Evolutionary conservation across 92 coral and sea anemone genomes (phyloP), one percentile per base, ranked within the genome.

Genomic region (Zoanthus sansibaricus): DNA sequence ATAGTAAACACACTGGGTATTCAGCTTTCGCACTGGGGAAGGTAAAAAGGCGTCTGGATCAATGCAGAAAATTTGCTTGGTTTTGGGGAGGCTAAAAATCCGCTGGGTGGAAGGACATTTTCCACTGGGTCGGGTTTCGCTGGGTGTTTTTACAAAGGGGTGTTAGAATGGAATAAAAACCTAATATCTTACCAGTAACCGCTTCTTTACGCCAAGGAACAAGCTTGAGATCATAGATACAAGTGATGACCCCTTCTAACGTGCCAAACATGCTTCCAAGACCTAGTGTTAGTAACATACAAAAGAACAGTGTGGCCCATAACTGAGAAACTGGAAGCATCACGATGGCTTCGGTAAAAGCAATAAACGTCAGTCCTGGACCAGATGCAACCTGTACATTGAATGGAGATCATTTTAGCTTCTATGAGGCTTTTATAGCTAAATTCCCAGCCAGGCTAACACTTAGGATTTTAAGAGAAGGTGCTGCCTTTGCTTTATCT

Each of bases 221-320:
- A 33, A 94, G 92, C 88, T 95, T 93, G 88, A 93, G 71, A 95
- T 96, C 99, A 33, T 88, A 92, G 3, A 96, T 73, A 11, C 98
- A 98, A 4, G 99, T 94, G 48, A 94, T 87, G 64, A 96, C 94
- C 32, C 99, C 99, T 37, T 95, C 96, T 71, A 96, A 74, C 5
- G 94, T 96, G 32, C 99, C 99, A 83, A 96, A 96, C 99, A 96
- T 96, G 84, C 96, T 94, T 37, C 99, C 99, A 37, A 96, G 86
- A 4, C 99, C 99, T 59, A 96, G 94, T 18, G 99, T 96, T 33
- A 96, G 90, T 70, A 96, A 93, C 99, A 96, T 96, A 68, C 90
- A 88, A 91, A 96, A 96, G 86, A 96, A 96, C 87, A 96, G 82
- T 68, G 94, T 94, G 54, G 99, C 91, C 99, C 99, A 96, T n/a